Evolutionary conservation across 2,797 vertebrate species (phyloP), one percentile per base, ranked within the genome.

Genomic region (Amblyopsis hoosieri): DNA sequence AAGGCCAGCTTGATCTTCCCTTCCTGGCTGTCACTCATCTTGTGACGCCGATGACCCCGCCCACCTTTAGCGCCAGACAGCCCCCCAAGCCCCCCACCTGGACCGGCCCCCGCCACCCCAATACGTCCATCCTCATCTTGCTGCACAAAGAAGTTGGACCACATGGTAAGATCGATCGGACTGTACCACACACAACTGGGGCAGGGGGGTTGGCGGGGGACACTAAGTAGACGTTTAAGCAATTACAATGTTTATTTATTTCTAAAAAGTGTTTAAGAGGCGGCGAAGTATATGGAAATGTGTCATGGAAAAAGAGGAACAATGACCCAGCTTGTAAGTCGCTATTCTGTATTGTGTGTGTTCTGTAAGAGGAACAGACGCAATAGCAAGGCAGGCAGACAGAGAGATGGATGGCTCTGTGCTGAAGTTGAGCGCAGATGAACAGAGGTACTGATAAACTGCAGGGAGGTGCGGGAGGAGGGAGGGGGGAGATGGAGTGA

Each of bases 1-100:
- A 96, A 94, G 2, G 87, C 91, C 85, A 96, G 88, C 88, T 96
- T 97, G 81, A 96, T 93, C 82, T 94, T 95, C 31, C 95, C 95
- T 80, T 95, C 93, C 54, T 86, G 92, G 82, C 93, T 94, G 15
- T 95, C 93, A 2, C 91, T 93, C 88, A 95, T 90, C 79, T 78
- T 85, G 23, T 81, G 81, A 54, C 73, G 63, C 75, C 81, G 91
- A 66, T 83, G 89, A 62, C 61, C 91, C 66, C 83, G 82, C 3
- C 31, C 86, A 31, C 48, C 88, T 84, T 91, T 91, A 58, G 52
- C 70, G 57, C 49, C 73, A 1, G 76, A 54, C 0, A 76, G 76
- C 13, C 89, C 87, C 13, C 72, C 86, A 67, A 87, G 45, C 51
- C 82, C 80, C 1, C 84, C 89, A 0, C 68, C 67, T 59, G 80